Evolutionary conservation across 2,797 vertebrate species (phyloP), one percentile per base, ranked within the genome.

Genomic region (Lophotriccus pileatus): DNA sequence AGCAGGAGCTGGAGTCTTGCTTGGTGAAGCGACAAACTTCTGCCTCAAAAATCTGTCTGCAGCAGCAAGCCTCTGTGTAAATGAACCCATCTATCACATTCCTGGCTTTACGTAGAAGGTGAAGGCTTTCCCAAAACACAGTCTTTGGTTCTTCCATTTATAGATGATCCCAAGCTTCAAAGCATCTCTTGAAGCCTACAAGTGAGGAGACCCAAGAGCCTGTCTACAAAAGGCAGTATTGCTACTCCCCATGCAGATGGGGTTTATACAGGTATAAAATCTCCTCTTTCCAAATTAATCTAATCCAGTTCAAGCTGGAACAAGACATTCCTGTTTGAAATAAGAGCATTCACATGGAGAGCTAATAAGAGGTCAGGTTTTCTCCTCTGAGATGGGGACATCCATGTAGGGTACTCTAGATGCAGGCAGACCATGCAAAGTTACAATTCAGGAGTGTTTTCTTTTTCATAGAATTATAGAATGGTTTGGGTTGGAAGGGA

Each of bases 351-450:
- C 41, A 34, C 5, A 7, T 7, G 4, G 23, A 8, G 15, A 68
- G 5, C 20, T 46, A 39, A 37, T 9, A 63, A 58, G 23, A 76
- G 69, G 58, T 7, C 20, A 80, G 5, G 5, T 37, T 94, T 85
- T 55, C 30, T 67, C 32, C 46, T 74, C 62, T 68, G 66, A 68
- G 46, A n/a, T 22, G 17, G 21, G 24, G 15, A 62, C 28, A 30
- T 16, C 28, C 30, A 49, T 0, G 0, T n/a, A 11, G 30, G 25
- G 15, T 53, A 19, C 56, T 49, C 21, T 14, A 37, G 37, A 27
- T 28, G 25, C 21, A 77, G 64, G 55, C 18, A 89, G 39, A 52
- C 14, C 28, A 23, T 32, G 15, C 21, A n/a, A 59, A 27, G 27
- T 36, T 60, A 64, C 14, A 52, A 11, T 16, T 32, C 12, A 88